These are phyloP conservation scores for Sebastes steindachneri DNA, from an alignment of 2,797 vertebrate genomes.

Conservation along the genomic window DNA sequence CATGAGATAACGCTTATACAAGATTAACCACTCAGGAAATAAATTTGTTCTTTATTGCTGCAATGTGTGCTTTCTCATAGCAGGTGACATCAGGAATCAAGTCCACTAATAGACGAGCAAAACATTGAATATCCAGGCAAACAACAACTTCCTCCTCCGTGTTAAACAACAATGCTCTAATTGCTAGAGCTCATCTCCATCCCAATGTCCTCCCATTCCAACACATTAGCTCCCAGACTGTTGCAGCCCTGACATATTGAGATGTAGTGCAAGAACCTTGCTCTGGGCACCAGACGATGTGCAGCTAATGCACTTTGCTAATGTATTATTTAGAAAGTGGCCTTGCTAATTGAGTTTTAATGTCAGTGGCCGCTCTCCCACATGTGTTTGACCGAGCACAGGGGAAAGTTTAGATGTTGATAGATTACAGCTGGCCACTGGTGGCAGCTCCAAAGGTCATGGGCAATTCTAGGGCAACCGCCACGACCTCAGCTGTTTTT, in stretches of 20 bases:
- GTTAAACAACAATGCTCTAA: slow-evolving; percentile 56
- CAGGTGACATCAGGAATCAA: slow-evolving; percentile 7
- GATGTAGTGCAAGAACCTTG: slow-evolving; percentile 67
- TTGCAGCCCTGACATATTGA: slow-evolving; percentile 77
- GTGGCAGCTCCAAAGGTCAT: slow-evolving; percentile 81
- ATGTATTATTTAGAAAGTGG: slow-evolving; percentile 86
- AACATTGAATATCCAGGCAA: not conserved
- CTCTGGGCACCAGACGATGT: slow-evolving; percentile 69
- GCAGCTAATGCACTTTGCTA: slow-evolving; percentile 83
- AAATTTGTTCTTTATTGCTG: not conserved
- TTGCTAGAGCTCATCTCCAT: slow-evolving; percentile 61
- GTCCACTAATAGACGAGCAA: not conserved
- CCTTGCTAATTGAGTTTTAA: slow-evolving; percentile 86
- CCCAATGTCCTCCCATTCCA: slow-evolving; percentile 48
- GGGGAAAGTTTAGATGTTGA: slow-evolving; percentile 83
- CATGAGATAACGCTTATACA: not conserved
- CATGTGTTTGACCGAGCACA: slow-evolving; percentile 73
- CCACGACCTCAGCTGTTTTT: slow-evolving; percentile 48
- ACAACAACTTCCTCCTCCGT: not conserved
- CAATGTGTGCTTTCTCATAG: not conserved
- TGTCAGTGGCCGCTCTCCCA: slow-evolving; percentile 82
- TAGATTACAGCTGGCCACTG: slow-evolving; percentile 77
- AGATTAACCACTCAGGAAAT: not conserved
- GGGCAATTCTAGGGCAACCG: slow-evolving; percentile 54
- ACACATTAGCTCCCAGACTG: slow-evolving; percentile 66